Base-by-base conservation (phyloP, 2,888 invertebrate species). In the Camptogramma bilineatum region DNA sequence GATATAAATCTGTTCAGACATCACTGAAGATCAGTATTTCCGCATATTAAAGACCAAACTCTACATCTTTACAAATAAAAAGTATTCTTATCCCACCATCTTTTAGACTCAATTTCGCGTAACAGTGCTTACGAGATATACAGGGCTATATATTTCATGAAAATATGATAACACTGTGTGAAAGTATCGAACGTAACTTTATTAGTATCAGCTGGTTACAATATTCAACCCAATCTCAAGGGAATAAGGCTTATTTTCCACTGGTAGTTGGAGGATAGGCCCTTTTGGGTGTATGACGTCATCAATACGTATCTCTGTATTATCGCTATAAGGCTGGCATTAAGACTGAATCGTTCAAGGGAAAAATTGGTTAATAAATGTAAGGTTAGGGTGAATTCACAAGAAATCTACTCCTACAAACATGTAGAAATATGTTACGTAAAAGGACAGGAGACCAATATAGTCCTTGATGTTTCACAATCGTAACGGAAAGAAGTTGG, bases 351-450 rank as follows among this genome's bases (percentile, higher is more conserved):
- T 81, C 86, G 88, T 86, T 91, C 85, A 82, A 84, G 87, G 85
- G 90, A 89, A 90, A 91, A 91, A 91, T 91, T 90, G 90, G 82
- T 87, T 90, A 88, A 90, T 90, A 89, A 87, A 89, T 88, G 83
- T 85, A 79, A 62, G 56, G 68, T 78, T 71, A 76, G 57, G 77
- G 68, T 19, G 57, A 48, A 31, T 76, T 57, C 67, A 79, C 72
- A 78, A 13, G 34, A 39, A 13, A 39, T 13, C 3, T 13, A 13
- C 0, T 39, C 13, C 10, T 39, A 10, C 9, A 39, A 39, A 4
- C 4, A 39, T 39, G 13, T 39, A 13, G 34, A 13, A 13, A 34
- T 13, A 4, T 13, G 3, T 39, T 31, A 9, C 10, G 8, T 31
- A 8, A 10, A 9, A 1, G 10, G 1, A 8, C 9, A 31, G 31